Conservation (phyloP, 2,113 vertebrate species). For the Protobothrops mucrosquamatus region DNA sequence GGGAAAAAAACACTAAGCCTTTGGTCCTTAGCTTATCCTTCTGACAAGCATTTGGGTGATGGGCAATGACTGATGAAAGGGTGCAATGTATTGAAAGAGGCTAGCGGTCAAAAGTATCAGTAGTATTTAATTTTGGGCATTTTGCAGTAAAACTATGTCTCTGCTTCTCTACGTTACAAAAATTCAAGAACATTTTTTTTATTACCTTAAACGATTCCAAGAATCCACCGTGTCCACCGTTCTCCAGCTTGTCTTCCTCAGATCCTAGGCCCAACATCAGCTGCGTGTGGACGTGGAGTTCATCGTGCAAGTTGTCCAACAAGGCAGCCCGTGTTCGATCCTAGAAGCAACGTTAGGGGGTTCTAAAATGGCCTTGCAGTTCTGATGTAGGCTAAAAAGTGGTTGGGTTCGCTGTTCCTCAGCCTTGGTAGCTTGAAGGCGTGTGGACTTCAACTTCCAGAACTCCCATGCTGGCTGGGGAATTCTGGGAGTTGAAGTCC, state of each 20-base stretch:
- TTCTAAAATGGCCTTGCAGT: neutral
- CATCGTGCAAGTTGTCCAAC: conserved; percentile 87
- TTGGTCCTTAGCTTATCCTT: rapidly evolving
- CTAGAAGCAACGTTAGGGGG: conserved; percentile 54
- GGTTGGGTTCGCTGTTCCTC: neutral
- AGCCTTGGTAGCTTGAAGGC: neutral
- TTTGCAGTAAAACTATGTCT: neutral
- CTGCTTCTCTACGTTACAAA: neutral
- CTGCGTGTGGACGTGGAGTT: conserved; percentile 86
- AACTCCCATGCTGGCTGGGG: neutral
- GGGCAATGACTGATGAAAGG: no score
- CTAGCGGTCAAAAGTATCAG: neutral
- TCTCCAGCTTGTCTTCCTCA: conserved; percentile 89
- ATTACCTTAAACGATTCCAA: conserved; percentile 94
- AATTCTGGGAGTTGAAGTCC: neutral
- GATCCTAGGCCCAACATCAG: conserved; percentile 85
- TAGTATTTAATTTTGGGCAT: neutral
- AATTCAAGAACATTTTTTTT: neutral
- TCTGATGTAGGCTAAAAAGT: neutral
- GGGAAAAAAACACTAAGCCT: rapidly evolving
- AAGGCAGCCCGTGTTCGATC: conserved; percentile 87
- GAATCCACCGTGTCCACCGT: conserved; percentile 88
- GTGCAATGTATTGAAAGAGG: neutral
- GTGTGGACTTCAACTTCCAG: neutral
- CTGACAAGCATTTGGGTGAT: neutral